Conservation (phyloP, 2,113 vertebrate species). For the Pantherophis guttatus region DNA sequence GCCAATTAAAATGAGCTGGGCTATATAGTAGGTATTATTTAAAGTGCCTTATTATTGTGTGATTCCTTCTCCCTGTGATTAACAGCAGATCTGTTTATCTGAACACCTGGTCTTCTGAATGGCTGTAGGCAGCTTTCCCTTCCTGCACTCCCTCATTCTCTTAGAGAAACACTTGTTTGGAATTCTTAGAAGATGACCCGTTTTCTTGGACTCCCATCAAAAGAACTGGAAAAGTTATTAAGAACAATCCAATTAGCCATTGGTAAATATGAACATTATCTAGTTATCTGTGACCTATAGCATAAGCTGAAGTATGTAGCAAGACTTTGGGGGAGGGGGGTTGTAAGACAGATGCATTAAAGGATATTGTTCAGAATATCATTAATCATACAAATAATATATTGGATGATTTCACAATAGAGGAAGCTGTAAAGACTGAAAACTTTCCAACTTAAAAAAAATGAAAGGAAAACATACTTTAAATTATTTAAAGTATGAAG, state of each 20-base stretch:
- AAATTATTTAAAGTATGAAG: neutral
- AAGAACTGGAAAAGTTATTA: neutral
- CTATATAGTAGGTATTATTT: neutral
- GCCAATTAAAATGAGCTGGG: neutral
- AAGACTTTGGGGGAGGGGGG: neutral
- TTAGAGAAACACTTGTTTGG: neutral
- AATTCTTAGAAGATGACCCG: neutral
- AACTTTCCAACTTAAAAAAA: neutral
- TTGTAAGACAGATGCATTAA: neutral
- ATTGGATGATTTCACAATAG: neutral
- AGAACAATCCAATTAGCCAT: slow-evolving; percentile 16
- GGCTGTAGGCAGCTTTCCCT: neutral
- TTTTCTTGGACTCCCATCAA: neutral
- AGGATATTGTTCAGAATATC: neutral
- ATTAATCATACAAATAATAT: neutral
- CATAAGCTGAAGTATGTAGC: neutral
- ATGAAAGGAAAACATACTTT: neutral
- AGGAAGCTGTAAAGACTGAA: neutral
- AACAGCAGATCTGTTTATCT: slow-evolving; percentile 1
- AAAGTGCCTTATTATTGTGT: neutral
- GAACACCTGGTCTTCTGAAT: slow-evolving; percentile 24
- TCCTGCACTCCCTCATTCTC: neutral
- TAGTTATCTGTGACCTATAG: neutral
- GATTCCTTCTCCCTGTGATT: neutral
- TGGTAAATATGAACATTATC: slow-evolving; percentile 2